Percentiles rank a stretch among this genome's conserved stretches.
These are phyloP conservation scores for Salminus brasiliensis DNA, from an alignment of 2,113 vertebrate species.

Conservation along the genomic window DNA sequence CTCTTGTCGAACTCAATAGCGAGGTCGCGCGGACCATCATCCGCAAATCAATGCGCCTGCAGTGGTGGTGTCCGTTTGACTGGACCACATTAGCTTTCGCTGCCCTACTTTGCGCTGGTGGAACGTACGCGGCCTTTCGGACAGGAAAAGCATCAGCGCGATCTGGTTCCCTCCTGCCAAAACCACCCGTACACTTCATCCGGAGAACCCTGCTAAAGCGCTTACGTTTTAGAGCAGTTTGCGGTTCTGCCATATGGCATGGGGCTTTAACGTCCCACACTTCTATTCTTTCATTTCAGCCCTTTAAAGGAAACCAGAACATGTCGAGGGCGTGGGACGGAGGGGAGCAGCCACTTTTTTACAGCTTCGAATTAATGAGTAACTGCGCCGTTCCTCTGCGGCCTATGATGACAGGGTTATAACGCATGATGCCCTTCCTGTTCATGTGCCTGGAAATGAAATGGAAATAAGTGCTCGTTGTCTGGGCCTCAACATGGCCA, in stretches of 20 bases:
- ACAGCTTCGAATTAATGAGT: conserved; percentile 49
- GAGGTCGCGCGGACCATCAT: conserved; percentile 55
- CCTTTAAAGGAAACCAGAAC: conserved; percentile 62
- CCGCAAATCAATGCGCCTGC: conserved; percentile 59
- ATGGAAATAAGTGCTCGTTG: conserved; percentile 52
- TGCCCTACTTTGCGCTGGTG: conserved; percentile 58
- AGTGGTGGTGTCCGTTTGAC: conserved; percentile 50
- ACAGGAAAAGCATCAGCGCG: conserved; percentile 34
- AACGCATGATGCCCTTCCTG: conserved; percentile 55
- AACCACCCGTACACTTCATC: conserved; percentile 57
- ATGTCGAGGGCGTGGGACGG: conserved; percentile 54
- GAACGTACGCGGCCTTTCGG: conserved; percentile 46
- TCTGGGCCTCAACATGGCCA: conserved; percentile 55
- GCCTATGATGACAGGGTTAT: conserved; percentile 53
- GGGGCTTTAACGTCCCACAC: conserved; percentile 65
- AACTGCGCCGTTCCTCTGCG: conserved; percentile 46
- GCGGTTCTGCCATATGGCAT: conserved; percentile 53
- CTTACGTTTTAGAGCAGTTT: conserved; percentile 60
- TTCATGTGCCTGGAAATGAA: conserved; percentile 60
- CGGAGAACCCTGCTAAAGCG: conserved; percentile 63
- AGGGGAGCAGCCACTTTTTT: conserved; percentile 45
- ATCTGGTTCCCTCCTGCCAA: conserved; percentile 46
- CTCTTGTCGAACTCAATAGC: conserved; percentile 38
- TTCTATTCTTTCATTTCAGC: conserved; percentile 54
- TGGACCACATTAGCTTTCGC: conserved; percentile 53